A percentile compares a stretch with the other conserved stretches of the same genome.
Evolutionary conservation across 2,888 invertebrate genomes (phyloP).

Genomic region (Galerucella nymphaeae): DNA sequence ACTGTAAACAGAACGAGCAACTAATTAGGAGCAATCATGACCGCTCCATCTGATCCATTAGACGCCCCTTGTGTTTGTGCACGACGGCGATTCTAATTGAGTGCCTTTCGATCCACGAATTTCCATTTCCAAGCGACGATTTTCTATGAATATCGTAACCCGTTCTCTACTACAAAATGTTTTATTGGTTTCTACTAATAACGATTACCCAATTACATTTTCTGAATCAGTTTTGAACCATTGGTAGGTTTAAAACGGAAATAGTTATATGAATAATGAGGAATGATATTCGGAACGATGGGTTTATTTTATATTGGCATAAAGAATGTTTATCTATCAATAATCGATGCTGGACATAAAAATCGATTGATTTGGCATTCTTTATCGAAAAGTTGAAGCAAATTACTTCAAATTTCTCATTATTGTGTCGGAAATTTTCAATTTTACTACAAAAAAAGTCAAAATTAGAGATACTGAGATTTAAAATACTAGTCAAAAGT

Average conservation of each 20-base stretch:
- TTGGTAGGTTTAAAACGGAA: neutral
- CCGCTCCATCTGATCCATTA: constrained; percentile 68
- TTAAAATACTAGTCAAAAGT: too few species aligned
- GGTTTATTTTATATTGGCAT: neutral
- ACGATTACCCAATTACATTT: neutral
- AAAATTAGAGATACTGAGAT: too few species aligned
- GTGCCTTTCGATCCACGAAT: constrained; percentile 59
- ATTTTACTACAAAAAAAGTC: too few species aligned
- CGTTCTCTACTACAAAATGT: constrained; percentile 10
- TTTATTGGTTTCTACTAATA: constrained; percentile 15
- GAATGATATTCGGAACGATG: neutral
- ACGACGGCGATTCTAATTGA: constrained; percentile 65
- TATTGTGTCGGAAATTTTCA: too few species aligned
- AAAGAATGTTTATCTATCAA: too few species aligned
- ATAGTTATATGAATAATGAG: neutral
- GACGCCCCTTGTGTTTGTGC: constrained; percentile 65
- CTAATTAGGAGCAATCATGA: constrained; percentile 73
- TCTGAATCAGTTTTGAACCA: neutral
- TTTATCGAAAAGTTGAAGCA: too few species aligned
- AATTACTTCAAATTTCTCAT: too few species aligned
- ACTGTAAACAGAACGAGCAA: constrained; percentile 65
- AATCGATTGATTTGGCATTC: too few species aligned
- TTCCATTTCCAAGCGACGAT: constrained; percentile 59
- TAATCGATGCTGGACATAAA: too few species aligned
- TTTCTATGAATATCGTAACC: constrained; percentile 21